Conservation (phyloP, 2,888 invertebrate genomes). For the Orthonevra nobilis region DNA sequence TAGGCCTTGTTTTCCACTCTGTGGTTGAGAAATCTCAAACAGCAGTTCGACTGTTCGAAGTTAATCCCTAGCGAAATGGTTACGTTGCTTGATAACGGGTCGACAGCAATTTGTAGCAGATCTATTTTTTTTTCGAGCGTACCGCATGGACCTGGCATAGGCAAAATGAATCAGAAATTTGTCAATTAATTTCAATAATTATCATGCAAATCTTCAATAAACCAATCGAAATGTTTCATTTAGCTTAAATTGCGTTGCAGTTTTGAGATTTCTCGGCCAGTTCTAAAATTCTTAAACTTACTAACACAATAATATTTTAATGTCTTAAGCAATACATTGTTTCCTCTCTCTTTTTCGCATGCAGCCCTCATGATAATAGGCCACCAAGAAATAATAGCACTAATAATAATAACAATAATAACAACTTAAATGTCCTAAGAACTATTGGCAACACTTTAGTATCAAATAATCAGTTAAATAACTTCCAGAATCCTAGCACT, state of each 20-base stretch:
- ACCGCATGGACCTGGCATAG: too few species aligned
- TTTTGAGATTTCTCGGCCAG: slow-evolving; percentile 26
- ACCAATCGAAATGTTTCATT: too few species aligned
- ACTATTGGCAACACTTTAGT: slow-evolving; percentile 80
- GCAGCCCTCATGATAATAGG: slow-evolving; percentile 78
- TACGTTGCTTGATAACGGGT: too few species aligned
- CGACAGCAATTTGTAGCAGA: too few species aligned
- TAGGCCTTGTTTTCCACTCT: slow-evolving; percentile 4
- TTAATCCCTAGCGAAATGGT: too few species aligned
- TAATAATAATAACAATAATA: slow-evolving; percentile 73
- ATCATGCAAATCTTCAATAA: too few species aligned
- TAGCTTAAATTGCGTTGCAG: too few species aligned
- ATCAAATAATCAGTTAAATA: slow-evolving; percentile 80
- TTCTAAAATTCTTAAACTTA: background rate
- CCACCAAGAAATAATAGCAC: slow-evolving; percentile 76
- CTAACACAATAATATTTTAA: slow-evolving; percentile 34
- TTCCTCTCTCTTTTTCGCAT: slow-evolving; percentile 69
- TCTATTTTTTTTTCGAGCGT: too few species aligned
- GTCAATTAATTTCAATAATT: too few species aligned
- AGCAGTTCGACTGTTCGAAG: background rate
- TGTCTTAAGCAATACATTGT: slow-evolving; percentile 54
- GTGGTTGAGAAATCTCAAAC: slow-evolving; percentile 20
- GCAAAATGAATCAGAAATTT: too few species aligned
- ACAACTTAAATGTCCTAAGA: slow-evolving; percentile 79
- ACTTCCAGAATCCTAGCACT: slow-evolving; percentile 79